Conservation (phyloP, 2,113 vertebrate species). For the Echinops telfairi region DNA sequence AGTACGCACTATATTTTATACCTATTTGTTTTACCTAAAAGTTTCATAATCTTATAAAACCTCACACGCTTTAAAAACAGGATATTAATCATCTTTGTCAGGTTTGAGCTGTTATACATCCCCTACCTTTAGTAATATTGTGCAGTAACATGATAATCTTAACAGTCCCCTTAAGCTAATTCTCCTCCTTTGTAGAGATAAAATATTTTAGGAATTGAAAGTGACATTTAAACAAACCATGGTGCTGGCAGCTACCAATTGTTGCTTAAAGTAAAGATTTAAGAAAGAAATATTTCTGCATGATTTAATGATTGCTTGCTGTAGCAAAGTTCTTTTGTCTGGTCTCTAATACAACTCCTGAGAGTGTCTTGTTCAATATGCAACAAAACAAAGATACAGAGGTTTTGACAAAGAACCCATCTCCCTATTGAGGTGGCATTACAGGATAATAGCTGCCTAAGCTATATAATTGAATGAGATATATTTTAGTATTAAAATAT, state of each 20-base stretch:
- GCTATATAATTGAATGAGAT: conserved; percentile 83
- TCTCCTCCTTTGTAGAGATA: conserved; percentile 69
- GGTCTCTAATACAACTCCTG: conserved; percentile 58
- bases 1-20: conserved; percentile 44
- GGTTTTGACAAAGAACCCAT: conserved; percentile 77
- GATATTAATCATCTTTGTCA: conserved; percentile 76
- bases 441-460: conserved; percentile 75
- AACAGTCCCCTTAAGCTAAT: conserved; percentile 73
- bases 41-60: conserved; percentile 54
- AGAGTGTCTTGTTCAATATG: conserved; percentile 70
- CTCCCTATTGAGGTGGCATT: conserved; percentile 73
- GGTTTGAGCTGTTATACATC: conserved; percentile 55
- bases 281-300: conserved; percentile 71
- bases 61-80: conserved; percentile 50
- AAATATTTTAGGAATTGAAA: conserved; percentile 73
- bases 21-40: conserved; percentile 46
- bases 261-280: conserved; percentile 73
- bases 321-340: conserved; percentile 72
- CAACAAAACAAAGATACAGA: conserved; percentile 82
- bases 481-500: conserved; percentile 81
- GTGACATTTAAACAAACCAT: conserved; percentile 63
- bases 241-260: conserved; percentile 68
- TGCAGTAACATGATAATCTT: conserved; percentile 68
- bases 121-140: conserved; percentile 58
- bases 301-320: conserved; percentile 77